phyloP scores from a whole-genome alignment of 1,140 invertebrate species.

The Drosophila auraria region DNA sequence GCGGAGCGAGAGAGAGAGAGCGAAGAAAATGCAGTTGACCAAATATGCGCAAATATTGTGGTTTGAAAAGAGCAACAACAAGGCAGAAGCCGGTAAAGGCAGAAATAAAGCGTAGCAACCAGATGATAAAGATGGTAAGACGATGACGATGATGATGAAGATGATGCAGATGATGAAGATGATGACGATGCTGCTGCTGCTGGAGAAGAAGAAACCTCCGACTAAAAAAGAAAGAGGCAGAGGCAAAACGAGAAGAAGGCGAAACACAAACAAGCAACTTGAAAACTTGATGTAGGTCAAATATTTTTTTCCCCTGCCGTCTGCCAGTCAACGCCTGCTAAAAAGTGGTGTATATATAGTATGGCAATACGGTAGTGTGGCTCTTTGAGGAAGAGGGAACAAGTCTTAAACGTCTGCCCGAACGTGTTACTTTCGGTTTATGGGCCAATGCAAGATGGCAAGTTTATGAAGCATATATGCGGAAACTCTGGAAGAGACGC shows the following conservation, averaged over 20 bases:
- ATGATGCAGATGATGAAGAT: constrained; percentile 25
- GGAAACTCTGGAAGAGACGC: constrained; percentile 17
- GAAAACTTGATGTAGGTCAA: constrained; percentile 84
- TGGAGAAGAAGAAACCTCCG: constrained; percentile 46
- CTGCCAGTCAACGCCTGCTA: constrained; percentile 54
- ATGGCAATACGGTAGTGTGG: constrained; percentile 12
- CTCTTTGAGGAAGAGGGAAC: constrained; percentile 34
- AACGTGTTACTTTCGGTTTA: constrained; percentile 73
- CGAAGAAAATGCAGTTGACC: constrained; percentile 75
- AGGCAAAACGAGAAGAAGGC: constrained; percentile 40
- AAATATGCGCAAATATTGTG: constrained; percentile 83
- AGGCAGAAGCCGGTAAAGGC: constrained; percentile 48
- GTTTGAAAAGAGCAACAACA: constrained; percentile 52
- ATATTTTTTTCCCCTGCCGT: constrained; percentile 56
- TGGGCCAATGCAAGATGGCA: constrained; percentile 75
- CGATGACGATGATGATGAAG: constrained; percentile 27
- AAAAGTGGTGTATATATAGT: constrained; percentile 26
- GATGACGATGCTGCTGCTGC: constrained; percentile 32
- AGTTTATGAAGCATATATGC: constrained; percentile 68
- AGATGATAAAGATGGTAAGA: constrained; percentile 31
- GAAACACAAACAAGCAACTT: constrained; percentile 80
- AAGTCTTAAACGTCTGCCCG: constrained; percentile 53
- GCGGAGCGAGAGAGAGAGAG: constrained; percentile 6
- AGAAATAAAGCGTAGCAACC: constrained; percentile 52
- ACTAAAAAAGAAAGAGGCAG: constrained; percentile 48